Percentiles rank a stretch among this genome's conserved stretches.
Evolutionary conservation across 2,113 vertebrate genomes (phyloP).

Genomic region (Poicephalus gulielmi): DNA sequence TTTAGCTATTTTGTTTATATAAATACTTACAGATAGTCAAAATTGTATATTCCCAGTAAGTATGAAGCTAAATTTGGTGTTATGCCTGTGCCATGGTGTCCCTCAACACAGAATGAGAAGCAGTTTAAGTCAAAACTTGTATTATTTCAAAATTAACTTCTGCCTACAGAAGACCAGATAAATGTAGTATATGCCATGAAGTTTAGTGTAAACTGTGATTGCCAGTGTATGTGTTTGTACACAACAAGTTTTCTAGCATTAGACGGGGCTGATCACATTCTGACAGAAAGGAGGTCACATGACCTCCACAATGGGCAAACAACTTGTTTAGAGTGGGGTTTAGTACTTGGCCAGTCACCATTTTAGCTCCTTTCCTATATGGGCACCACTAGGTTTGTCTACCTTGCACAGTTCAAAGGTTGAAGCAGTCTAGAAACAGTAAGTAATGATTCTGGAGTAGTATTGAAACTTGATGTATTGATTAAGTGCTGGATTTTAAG

Average conservation of each 20-base stretch:
- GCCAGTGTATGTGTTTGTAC: not conserved
- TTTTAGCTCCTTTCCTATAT: not conserved
- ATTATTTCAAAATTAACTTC: not conserved
- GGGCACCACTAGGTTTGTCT: not conserved
- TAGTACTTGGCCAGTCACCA: not conserved
- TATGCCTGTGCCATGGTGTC: not conserved
- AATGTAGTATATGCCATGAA: not conserved
- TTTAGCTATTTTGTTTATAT: not conserved
- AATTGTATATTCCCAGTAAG: not conserved
- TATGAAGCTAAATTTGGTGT: not conserved
- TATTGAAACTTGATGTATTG: not conserved
- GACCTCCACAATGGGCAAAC: not conserved
- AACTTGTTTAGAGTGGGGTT: not conserved
- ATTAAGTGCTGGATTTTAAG: not conserved
- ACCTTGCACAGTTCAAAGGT: not conserved
- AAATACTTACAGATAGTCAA: not conserved
- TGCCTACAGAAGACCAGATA: not conserved
- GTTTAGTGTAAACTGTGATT: not conserved
- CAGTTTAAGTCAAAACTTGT: not conserved
- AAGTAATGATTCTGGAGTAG: not conserved
- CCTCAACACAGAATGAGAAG: not conserved
- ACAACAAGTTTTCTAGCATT: not conserved
- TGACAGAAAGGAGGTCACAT: not conserved
- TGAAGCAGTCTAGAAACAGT: not conserved
- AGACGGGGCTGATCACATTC: not conserved